Conservation (phyloP, 2,888 invertebrate genomes). For the Buathra laborator region DNA sequence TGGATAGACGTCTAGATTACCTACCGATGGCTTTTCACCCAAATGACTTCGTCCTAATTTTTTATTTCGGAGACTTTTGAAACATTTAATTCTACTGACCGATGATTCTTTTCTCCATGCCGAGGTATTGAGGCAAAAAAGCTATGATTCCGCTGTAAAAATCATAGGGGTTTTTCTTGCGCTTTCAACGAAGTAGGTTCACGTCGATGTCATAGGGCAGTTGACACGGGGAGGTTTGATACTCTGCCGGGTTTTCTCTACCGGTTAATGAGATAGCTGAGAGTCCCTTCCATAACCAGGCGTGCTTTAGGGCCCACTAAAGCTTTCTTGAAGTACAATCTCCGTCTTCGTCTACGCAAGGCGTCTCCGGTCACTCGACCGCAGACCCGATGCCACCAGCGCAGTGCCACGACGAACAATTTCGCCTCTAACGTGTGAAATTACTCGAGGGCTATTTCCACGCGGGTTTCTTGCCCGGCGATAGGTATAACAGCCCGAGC, state of each 20-base stretch:
- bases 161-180: not conserved
- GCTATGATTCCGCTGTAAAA: not conserved
- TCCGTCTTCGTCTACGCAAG: slow-evolving; percentile 38
- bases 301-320: slow-evolving; percentile 66
- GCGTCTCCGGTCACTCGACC: slow-evolving; percentile 57
- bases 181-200: not conserved
- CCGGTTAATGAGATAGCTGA: slow-evolving; percentile 62
- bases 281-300: slow-evolving; percentile 57
- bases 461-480: slow-evolving; percentile 71
- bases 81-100: too few relatives aligned
- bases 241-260: slow-evolving; percentile 39
- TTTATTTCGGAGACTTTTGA: too few relatives aligned
- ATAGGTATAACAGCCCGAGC: slow-evolving; percentile 26
- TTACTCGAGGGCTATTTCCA: slow-evolving; percentile 78
- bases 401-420: slow-evolving; percentile 69
- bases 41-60: too few relatives aligned
- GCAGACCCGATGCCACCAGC: slow-evolving; percentile 52
- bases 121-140: not conserved
- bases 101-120: too few relatives aligned
- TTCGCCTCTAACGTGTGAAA: slow-evolving; percentile 79
- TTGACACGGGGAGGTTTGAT: slow-evolving; percentile 16
- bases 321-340: slow-evolving; percentile 60
- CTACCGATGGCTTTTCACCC: too few relatives aligned
- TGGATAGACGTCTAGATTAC: too few relatives aligned
- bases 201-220: slow-evolving; percentile 28